Percentiles rank a stretch among this genome's conserved stretches.
Conservation (phyloP, 1,140 invertebrate species). For the Latrodectus geometricus region DNA sequence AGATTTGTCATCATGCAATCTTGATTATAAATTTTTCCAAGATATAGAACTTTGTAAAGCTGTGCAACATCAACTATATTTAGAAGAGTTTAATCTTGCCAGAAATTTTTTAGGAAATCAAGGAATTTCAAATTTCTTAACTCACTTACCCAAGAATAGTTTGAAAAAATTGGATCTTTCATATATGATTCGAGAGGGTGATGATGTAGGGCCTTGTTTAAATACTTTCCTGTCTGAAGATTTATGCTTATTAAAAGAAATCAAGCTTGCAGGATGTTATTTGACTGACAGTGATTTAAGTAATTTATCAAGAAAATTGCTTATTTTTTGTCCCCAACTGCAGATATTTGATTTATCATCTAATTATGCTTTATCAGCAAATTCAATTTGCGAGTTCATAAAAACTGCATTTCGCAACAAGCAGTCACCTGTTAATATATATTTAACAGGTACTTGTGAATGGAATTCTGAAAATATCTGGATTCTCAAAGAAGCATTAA, state of each 20-base stretch:
- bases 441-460: constrained; percentile 9
- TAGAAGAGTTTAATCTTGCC: constrained; percentile 45
- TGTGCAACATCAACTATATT: not conserved
- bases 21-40: not conserved
- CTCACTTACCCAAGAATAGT: not conserved
- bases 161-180: constrained; percentile 37
- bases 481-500: not conserved
- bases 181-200: not conserved
- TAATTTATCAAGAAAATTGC: not conserved
- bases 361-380: constrained; percentile 24
- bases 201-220: not conserved
- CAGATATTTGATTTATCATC: constrained; percentile 30
- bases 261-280: constrained; percentile 37
- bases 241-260: constrained; percentile 1
- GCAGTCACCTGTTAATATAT: not conserved
- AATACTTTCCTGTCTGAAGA: not conserved
- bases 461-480: constrained; percentile 13
- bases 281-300: constrained; percentile 42
- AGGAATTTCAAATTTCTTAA: constrained; percentile 13
- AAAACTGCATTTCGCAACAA: not conserved
- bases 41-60: not conserved
- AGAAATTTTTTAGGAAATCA: constrained; percentile 9
- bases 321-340: not conserved
- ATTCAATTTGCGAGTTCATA: constrained; percentile 2
- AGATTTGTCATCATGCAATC: constrained; percentile 13